Conservation (phyloP, 2,797 vertebrate species). For the Dromococcyx pavoninus region DNA sequence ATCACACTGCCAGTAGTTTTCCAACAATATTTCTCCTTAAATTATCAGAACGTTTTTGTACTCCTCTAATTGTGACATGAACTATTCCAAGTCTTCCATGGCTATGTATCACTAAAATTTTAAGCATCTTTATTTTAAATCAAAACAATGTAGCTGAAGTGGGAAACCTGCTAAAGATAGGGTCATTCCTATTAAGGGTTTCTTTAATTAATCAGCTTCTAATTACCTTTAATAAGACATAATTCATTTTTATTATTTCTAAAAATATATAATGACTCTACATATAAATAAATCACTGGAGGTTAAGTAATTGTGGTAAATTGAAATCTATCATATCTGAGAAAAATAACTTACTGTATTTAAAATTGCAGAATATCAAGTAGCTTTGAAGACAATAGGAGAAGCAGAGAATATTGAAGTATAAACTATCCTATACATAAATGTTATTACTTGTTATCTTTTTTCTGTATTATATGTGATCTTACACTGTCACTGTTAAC, state of each 20-base stretch:
- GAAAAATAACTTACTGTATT: neutral
- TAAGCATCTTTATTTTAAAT: neutral
- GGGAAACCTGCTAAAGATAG: neutral
- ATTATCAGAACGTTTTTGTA: conserved; percentile 43
- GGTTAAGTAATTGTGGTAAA: neutral
- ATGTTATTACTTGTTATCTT: neutral
- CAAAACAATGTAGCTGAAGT: neutral
- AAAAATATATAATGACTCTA: neutral
- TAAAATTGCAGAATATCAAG: neutral
- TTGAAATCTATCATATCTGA: neutral
- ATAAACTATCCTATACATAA: neutral
- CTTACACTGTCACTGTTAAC: neutral
- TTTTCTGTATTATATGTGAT: too few species aligned
- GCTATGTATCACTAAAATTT: neutral
- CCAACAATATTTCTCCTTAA: conserved; percentile 66
- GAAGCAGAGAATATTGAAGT: neutral
- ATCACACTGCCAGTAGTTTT: conserved; percentile 26
- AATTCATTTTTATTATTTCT: neutral
- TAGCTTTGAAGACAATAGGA: neutral
- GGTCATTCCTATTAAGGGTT: neutral
- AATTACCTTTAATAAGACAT: neutral
- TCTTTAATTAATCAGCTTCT: neutral
- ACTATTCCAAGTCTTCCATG: neutral
- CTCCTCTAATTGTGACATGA: conserved; percentile 34
- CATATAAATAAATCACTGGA: neutral